A percentile compares a stretch with the other conserved stretches of the same genome.
Conservation (phyloP, 2,797 vertebrate species). For the Myotis planiceps region DNA sequence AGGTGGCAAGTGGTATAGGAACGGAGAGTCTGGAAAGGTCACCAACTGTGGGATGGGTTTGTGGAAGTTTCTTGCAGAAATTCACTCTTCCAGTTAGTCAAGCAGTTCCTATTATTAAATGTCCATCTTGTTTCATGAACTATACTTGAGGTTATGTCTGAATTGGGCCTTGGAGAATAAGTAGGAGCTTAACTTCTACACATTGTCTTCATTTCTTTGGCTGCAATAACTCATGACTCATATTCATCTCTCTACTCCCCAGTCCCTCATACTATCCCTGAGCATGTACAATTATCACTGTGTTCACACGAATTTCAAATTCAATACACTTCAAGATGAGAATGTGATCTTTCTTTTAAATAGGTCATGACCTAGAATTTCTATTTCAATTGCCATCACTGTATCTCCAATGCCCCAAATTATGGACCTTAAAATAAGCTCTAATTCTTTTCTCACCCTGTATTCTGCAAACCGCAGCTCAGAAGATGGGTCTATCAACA, state of each 20-base stretch:
- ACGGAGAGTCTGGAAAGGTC: neutral
- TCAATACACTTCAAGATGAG: neutral
- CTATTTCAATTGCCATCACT: neutral
- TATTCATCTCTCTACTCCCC: neutral
- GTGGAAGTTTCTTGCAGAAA: neutral
- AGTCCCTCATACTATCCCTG: neutral
- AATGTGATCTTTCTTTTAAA: neutral
- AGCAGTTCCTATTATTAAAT: neutral
- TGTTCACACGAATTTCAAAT: neutral
- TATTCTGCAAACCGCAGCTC: neutral
- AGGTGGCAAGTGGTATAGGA: neutral
- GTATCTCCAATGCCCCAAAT: neutral
- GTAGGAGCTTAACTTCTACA: neutral
- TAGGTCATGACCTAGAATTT: neutral
- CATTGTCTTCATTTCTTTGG: neutral
- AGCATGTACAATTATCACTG: neutral
- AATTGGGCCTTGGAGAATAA: neutral
- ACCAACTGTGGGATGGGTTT: neutral
- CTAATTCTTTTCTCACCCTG: neutral
- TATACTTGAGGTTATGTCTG: neutral
- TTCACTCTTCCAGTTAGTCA: neutral
- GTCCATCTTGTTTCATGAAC: neutral
- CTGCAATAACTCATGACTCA: neutral
- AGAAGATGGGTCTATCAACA: neutral
- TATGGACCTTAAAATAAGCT: neutral